These are phyloP conservation scores for Uromys caudimaculatus DNA, from an alignment of 2,797 vertebrate genomes.

Conservation along the genomic window DNA sequence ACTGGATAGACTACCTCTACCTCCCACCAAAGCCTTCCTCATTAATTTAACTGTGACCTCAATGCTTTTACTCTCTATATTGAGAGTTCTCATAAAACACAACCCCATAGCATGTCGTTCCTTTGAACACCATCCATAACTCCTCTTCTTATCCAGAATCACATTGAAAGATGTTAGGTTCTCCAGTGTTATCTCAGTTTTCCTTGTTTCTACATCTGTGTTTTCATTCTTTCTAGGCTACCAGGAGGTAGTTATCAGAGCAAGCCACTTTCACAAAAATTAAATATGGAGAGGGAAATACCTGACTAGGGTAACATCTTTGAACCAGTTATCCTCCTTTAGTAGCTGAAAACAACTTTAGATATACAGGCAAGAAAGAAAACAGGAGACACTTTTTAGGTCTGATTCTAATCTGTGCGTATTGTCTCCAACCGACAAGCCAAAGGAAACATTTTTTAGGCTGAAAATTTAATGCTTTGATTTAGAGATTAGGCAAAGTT, in stretches of 20 bases:
- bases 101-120: not conserved
- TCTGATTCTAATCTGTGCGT: slow-evolving; percentile 44
- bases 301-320: not conserved
- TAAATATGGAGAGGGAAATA: not conserved
- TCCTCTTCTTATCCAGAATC: not conserved
- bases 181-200: not conserved
- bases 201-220: not conserved
- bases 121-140: not conserved
- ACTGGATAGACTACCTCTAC: rapidly evolving
- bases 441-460: slow-evolving; percentile 21
- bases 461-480: slow-evolving; percentile 7
- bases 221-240: not conserved
- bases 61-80: not conserved
- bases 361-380: not conserved
- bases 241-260: not conserved
- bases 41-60: not conserved
- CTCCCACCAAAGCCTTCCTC: not conserved
- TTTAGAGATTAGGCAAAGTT: slow-evolving; percentile 50
- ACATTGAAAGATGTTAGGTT: not conserved
- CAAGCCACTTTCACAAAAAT: slow-evolving; percentile 35
- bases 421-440: slow-evolving; percentile 2
- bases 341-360: not conserved
- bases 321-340: not conserved
- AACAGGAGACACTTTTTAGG: not conserved
- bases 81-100: not conserved